These are phyloP conservation scores for Coregonus clupeaformis DNA, from an alignment of 2,113 vertebrate genomes.

Conservation along the genomic window DNA sequence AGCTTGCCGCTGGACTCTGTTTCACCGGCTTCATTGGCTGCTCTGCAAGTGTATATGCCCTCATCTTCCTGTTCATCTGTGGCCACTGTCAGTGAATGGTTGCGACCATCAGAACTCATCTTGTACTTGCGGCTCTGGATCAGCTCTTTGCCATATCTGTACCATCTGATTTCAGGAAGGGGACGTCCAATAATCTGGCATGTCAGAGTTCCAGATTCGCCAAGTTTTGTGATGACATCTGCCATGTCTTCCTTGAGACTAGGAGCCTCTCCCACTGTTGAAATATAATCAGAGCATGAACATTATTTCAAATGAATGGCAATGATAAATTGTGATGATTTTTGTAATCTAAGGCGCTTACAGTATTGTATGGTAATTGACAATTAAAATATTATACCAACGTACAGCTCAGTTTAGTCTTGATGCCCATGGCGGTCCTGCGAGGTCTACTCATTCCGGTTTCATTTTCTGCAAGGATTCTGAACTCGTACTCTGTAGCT, in stretches of 20 bases:
- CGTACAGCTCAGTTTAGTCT: constrained; percentile 97
- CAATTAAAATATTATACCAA: constrained; percentile 7
- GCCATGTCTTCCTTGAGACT: constrained; percentile 86
- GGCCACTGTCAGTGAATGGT: constrained; percentile 87
- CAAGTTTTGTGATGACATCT: constrained; percentile 89
- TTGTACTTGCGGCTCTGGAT: constrained; percentile 97
- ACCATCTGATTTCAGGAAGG: constrained; percentile 98
- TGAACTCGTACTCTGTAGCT: constrained; percentile 96
- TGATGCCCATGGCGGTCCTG: constrained; percentile 92
- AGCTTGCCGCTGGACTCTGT: constrained; percentile 93
- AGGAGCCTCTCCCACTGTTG: constrained; percentile 91
- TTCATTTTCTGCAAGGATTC: constrained; percentile 93
- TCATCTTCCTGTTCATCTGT: constrained; percentile 98
- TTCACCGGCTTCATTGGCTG: constrained; percentile 92
- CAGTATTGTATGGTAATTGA: neutral
- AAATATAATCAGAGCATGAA: constrained; percentile 29
- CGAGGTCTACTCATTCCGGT: constrained; percentile 91
- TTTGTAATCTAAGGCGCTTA: neutral
- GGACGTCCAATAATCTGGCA: constrained; percentile 95
- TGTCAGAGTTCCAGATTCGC: constrained; percentile 86
- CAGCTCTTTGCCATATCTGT: constrained; percentile 93
- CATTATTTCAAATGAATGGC: neutral
- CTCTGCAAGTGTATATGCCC: constrained; percentile 92
- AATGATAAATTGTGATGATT: neutral
- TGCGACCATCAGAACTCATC: constrained; percentile 96